Evolutionary conservation across 1,140 invertebrate genomes (phyloP).

Genomic region (Periplaneta americana): DNA sequence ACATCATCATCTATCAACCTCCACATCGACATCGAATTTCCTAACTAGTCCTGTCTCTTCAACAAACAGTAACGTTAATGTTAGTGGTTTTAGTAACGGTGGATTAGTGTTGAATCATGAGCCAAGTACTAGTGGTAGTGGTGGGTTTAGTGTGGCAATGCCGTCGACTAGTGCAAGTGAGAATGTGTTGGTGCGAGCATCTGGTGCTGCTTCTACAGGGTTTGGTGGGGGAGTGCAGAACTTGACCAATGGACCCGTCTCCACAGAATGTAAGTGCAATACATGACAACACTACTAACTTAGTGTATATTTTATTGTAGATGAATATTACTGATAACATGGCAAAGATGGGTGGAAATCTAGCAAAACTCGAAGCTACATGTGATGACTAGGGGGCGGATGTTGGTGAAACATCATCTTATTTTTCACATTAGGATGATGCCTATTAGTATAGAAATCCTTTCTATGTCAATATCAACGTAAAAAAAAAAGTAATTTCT

Average conservation of each 20-base stretch:
- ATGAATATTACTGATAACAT: too few species aligned
- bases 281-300: too few species aligned
- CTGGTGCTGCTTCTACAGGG: background rate
- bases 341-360: too few species aligned
- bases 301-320: too few species aligned
- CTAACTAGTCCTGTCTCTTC: background rate
- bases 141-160: background rate
- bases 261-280: background rate
- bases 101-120: slow-evolving; percentile 7
- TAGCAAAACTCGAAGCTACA: too few species aligned
- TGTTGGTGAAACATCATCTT: too few species aligned
- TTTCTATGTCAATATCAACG: too few species aligned
- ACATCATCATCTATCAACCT: background rate
- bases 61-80: background rate
- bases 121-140: background rate
- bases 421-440: too few species aligned
- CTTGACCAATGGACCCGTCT: background rate
- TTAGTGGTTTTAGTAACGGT: slow-evolving; percentile 4
- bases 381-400: too few species aligned
- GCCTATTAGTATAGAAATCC: too few species aligned
- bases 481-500: too few species aligned
- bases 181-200: background rate
- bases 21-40: slow-evolving; percentile 5
- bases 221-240: background rate
- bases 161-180: background rate